Conservation (phyloP, 1,140 invertebrate species). For the Drosophila lowei region DNA sequence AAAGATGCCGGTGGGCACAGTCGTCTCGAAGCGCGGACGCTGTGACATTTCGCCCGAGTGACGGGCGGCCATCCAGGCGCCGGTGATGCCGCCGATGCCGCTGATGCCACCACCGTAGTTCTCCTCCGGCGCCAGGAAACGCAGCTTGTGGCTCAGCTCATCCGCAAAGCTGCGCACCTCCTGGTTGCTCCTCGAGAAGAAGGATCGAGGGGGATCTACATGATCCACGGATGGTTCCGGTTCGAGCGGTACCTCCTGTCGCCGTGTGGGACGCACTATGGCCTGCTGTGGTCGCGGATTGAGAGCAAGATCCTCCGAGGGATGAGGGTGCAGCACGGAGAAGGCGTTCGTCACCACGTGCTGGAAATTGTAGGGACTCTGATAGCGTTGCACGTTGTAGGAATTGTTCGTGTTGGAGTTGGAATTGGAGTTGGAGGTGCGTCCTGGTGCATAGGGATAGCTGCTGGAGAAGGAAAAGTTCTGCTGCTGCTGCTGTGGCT, state of each 20-base stretch:
- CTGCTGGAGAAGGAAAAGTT: slow-evolving; percentile 77
- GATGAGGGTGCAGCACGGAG: slow-evolving; percentile 66
- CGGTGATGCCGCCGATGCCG: slow-evolving; percentile 42
- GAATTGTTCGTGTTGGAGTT: slow-evolving; percentile 24
- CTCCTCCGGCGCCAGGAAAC: slow-evolving; percentile 72
- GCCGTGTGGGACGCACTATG: slow-evolving; percentile 84
- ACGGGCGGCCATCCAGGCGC: slow-evolving; percentile 39
- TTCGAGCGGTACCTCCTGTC: slow-evolving; percentile 50
- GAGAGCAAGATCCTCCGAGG: slow-evolving; percentile 47
- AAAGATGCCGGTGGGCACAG: slow-evolving; percentile 90
- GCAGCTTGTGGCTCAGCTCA: slow-evolving; percentile 74
- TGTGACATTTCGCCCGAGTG: slow-evolving; percentile 53
- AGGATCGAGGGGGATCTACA: slow-evolving; percentile 43
- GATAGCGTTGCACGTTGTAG: slow-evolving; percentile 60
- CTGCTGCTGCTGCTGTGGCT: slow-evolving; percentile 38
- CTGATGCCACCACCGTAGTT: slow-evolving; percentile 45
- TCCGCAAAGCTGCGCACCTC: slow-evolving; percentile 73
- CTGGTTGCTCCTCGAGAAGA: slow-evolving; percentile 66
- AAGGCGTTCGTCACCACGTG: slow-evolving; percentile 73
- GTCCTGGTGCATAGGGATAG: slow-evolving; percentile 72
- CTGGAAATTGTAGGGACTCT: slow-evolving; percentile 64
- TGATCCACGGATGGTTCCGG: slow-evolving; percentile 22
- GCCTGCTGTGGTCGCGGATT: slow-evolving; percentile 82
- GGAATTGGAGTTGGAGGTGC: slow-evolving; percentile 20
- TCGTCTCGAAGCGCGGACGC: slow-evolving; percentile 88